phyloP scores from a whole-genome alignment of 2,888 invertebrate species.

The Phlogophora meticulosa region DNA sequence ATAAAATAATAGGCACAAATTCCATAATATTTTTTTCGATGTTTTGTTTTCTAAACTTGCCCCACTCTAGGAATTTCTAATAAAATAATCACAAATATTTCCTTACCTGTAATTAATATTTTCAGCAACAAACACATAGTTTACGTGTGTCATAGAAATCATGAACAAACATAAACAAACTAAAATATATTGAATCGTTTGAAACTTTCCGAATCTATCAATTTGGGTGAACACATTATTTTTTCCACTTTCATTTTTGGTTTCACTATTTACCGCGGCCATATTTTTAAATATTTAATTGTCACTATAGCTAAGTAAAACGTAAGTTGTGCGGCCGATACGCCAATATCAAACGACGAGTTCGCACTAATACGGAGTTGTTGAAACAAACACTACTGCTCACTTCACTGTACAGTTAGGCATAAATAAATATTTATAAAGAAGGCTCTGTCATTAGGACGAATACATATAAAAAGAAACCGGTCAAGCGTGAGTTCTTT shows the following conservation, averaged over 20 bases:
- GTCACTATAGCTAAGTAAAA: constrained; percentile 1
- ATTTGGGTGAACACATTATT: constrained; percentile 66
- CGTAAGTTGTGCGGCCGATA: constrained; percentile 22
- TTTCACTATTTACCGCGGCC: constrained; percentile 40
- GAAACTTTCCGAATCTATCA: constrained; percentile 79
- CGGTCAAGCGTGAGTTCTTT: constrained; percentile 26
- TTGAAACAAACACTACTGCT: constrained; percentile 39
- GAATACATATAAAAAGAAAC: constrained; percentile 23
- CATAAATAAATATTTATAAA: constrained; percentile 44
- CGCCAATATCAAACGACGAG: constrained; percentile 36
- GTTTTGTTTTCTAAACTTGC: no score
- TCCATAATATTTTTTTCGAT: no score
- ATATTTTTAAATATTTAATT: constrained; percentile 32
- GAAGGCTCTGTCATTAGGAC: constrained; percentile 22
- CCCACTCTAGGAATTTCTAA: no score
- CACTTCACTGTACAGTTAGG: constrained; percentile 45
- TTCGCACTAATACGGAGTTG: constrained; percentile 45
- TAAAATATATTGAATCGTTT: constrained; percentile 78
- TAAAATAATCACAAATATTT: neutral
- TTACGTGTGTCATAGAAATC: constrained; percentile 84
- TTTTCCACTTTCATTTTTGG: constrained; percentile 34
- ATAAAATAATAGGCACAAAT: no score
- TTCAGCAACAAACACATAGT: constrained; percentile 84
- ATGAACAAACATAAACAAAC: constrained; percentile 79
- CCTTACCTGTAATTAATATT: constrained; percentile 80